Conservation (phyloP, 2,888 invertebrate genomes). For the Polymixis flavicincta region DNA sequence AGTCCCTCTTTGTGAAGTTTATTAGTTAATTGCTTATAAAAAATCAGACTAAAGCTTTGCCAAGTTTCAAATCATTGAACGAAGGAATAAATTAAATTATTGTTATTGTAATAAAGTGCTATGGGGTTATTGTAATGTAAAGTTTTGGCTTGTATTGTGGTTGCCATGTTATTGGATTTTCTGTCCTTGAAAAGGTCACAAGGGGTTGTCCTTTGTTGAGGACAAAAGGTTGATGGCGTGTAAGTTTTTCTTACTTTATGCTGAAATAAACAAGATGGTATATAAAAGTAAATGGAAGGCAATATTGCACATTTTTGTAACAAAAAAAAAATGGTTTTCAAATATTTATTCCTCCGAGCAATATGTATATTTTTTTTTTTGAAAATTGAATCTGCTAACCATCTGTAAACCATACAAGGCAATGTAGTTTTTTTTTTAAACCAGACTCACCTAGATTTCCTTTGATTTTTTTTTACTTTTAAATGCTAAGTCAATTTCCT, state of each 20-base stretch:
- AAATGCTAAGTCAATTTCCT: neutral
- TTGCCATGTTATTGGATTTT: conserved; percentile 9
- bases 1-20: conserved; percentile 41
- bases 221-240: conserved; percentile 3
- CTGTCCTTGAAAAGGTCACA: conserved; percentile 33
- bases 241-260: neutral
- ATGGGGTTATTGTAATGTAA: conserved; percentile 15
- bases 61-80: conserved; percentile 39
- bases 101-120: conserved; percentile 21
- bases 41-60: conserved; percentile 35
- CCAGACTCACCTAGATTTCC: neutral
- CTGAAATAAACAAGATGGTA: neutral
- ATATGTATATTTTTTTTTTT: neutral
- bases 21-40: conserved; percentile 55
- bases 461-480: neutral
- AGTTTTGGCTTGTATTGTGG: conserved; percentile 17
- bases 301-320: neutral
- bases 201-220: conserved; percentile 8
- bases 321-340: neutral
- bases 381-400: neutral
- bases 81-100: conserved; percentile 19
- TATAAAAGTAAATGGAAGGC: neutral
- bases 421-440: neutral
- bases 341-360: neutral
- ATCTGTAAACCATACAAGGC: neutral